phyloP scores from a whole-genome alignment of 2,888 invertebrate species.

The Cremastobaeus sp. region DNA sequence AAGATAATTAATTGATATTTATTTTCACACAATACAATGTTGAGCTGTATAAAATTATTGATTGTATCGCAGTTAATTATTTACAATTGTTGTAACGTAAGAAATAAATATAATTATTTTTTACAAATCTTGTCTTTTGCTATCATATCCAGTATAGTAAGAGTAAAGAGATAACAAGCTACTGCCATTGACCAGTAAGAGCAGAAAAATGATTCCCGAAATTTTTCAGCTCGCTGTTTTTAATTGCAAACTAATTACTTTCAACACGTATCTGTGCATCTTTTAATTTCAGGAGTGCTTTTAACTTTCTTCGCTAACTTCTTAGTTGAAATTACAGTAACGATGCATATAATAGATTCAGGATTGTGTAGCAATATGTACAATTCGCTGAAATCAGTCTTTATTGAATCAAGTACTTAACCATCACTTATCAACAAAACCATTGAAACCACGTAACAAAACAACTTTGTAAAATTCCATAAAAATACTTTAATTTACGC shows the following conservation, averaged over 20 bases:
- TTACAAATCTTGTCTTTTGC: slow-evolving; percentile 27
- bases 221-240: too few relatives aligned
- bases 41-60: slow-evolving; percentile 32
- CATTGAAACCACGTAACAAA: too few relatives aligned
- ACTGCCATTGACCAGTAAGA: too few relatives aligned
- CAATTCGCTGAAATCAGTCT: slow-evolving; percentile 29
- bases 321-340: too few relatives aligned
- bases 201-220: too few relatives aligned
- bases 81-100: slow-evolving; percentile 37
- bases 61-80: slow-evolving; percentile 28
- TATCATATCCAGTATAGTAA: background rate
- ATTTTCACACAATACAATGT: slow-evolving; percentile 45
- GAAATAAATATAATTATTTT: slow-evolving; percentile 56
- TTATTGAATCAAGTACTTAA: slow-evolving; percentile 11
- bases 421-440: background rate
- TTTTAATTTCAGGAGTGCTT: too few relatives aligned
- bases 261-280: too few relatives aligned
- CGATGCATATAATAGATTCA: background rate
- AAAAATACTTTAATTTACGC: too few relatives aligned
- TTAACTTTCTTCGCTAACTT: too few relatives aligned
- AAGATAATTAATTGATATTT: slow-evolving; percentile 47
- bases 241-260: too few relatives aligned
- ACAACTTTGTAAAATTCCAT: too few relatives aligned
- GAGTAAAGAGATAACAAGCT: background rate
- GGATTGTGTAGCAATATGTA: background rate